Conservation (phyloP, 2,888 invertebrate species). For the Ceriagrion tenellum region DNA sequence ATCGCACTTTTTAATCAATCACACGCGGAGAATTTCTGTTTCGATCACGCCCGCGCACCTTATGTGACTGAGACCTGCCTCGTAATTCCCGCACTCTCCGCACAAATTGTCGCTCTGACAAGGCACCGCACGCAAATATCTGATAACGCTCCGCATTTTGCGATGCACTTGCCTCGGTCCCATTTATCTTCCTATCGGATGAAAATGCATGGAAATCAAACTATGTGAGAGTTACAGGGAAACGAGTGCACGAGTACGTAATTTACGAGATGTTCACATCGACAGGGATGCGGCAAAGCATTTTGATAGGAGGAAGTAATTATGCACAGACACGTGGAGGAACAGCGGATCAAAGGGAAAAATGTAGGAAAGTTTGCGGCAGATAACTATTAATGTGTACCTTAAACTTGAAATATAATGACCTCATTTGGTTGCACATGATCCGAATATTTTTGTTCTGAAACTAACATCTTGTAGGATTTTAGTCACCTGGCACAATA, state of each 20-base stretch:
- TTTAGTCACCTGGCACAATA: no score
- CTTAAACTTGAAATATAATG: not conserved
- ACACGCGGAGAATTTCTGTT: not conserved
- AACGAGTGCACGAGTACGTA: not conserved
- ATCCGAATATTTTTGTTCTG: no score
- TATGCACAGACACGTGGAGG: not conserved
- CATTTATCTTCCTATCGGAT: not conserved
- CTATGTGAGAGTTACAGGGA: not conserved
- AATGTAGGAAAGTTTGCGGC: not conserved
- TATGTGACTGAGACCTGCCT: not conserved
- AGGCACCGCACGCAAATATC: not conserved
- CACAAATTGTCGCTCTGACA: not conserved
- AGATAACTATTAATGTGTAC: not conserved
- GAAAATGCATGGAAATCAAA: constrained; percentile 25
- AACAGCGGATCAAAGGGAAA: not conserved
- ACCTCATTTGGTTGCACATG: not conserved
- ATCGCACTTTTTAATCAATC: not conserved
- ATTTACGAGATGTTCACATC: not conserved
- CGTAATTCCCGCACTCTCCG: not conserved
- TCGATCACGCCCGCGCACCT: not conserved
- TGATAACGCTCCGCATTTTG: not conserved
- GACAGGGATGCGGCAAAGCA: not conserved
- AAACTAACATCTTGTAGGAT: no score
- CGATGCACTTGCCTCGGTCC: not conserved
- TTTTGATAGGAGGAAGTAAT: not conserved